Evolutionary conservation across 2,113 vertebrate species (phyloP).

Genomic region (Antennarius striatus): DNA sequence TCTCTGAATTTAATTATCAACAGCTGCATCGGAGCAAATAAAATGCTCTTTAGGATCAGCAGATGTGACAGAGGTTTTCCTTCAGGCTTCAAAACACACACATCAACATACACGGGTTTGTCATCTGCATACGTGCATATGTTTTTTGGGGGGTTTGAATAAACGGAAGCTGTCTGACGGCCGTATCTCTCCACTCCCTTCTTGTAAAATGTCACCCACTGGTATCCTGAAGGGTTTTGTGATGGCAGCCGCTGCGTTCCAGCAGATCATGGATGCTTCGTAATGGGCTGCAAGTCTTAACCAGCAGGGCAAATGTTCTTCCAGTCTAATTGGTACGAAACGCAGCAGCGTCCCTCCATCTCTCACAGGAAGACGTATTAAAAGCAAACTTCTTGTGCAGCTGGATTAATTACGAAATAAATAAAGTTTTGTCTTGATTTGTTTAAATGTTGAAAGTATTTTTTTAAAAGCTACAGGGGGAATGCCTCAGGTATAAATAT

Average conservation of each 20-base stretch:
- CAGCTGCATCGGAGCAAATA: conserved; percentile 69
- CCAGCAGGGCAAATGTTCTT: conserved; percentile 43
- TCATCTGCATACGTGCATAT: no score
- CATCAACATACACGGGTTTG: no score
- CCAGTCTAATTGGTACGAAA: conserved; percentile 58
- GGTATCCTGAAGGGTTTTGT: conserved; percentile 33
- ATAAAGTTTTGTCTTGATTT: conserved; percentile 47
- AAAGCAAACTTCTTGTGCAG: conserved; percentile 34
- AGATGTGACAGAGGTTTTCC: conserved; percentile 46
- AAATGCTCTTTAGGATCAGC: conserved; percentile 57
- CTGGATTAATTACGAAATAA: conserved; percentile 48
- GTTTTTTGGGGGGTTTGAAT: conserved; percentile 2
- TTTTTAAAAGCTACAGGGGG: conserved; percentile 50
- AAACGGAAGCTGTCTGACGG: conserved; percentile 15
- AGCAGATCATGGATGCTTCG: conserved; percentile 22
- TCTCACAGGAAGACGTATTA: conserved; percentile 38
- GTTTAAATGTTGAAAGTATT: conserved; percentile 62
- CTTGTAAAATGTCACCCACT: conserved; percentile 53
- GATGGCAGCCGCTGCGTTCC: conserved; percentile 12
- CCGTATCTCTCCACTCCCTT: neutral
- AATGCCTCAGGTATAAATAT: conserved; percentile 59
- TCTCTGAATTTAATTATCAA: conserved; percentile 74
- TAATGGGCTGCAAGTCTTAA: conserved; percentile 36
- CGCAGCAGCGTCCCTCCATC: conserved; percentile 26
- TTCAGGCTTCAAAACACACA: conserved; percentile 12